Evolutionary conservation across 35 echinoderm and acorn worm species (phyloP).

Genomic region (Strongylocentrotus purpuratus): DNA sequence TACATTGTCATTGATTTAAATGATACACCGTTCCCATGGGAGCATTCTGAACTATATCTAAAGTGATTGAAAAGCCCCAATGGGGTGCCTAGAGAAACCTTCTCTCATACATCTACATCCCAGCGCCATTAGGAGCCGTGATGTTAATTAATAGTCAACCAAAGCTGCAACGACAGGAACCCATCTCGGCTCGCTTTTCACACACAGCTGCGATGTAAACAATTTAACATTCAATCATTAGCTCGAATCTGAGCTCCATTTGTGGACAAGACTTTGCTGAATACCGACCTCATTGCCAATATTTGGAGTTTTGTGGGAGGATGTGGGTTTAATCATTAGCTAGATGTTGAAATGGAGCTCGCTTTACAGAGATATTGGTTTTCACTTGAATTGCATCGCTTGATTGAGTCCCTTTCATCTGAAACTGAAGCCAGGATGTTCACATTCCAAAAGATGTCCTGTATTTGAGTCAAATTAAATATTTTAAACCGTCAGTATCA

Average conservation of each 20-base stretch:
- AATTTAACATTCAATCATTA: constrained; percentile 9
- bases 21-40: background rate
- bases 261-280: background rate
- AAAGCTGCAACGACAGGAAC: background rate
- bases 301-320: background rate
- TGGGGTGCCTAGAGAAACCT: background rate
- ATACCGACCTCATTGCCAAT: background rate
- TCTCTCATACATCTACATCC: background rate
- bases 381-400: background rate
- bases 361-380: background rate
- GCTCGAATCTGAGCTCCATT: background rate
- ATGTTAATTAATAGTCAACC: background rate
- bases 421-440: background rate
- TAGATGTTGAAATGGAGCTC: background rate
- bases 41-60: background rate
- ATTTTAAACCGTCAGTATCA: too few species aligned
- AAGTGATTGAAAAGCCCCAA: background rate
- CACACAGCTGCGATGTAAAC: background rate
- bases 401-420: background rate
- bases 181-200: background rate
- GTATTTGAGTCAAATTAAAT: background rate
- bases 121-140: background rate
- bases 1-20: background rate
- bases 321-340: constrained; percentile 3
- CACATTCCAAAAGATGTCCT: background rate